Base-by-base conservation (phyloP, 1,140 invertebrate species). In the Aricia agestis region DNA sequence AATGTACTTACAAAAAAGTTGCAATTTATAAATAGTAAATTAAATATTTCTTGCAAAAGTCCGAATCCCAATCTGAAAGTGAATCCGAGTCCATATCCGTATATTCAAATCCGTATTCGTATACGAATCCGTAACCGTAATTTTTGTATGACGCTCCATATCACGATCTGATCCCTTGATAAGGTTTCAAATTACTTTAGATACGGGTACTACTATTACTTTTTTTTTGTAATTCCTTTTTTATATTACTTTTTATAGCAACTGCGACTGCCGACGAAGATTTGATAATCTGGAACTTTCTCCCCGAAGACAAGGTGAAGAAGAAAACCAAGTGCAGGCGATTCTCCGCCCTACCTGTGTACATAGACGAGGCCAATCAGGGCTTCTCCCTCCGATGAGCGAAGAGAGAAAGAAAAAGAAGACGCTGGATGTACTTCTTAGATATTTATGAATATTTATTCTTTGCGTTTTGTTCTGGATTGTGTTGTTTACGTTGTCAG, bases 211-310 rank as follows among this genome's bases (percentile, higher is more conserved):
- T 25, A 25, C 25, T 25, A 3, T 25, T 25, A 25, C 25, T 25
- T 25, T 25, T 25, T 25, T 25, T 25, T 25, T 25, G 1, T 25
- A 25, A 25, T 25, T 25, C 3, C 3, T 2, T 2, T 25, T 2
- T 25, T 25, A 2, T 25, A 25, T 25, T 25, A 25, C 25, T 25
- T 74, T 68, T 78, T 76, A 15, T 74, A 90, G 88, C 88, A 7
- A 89, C 86, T 65, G 88, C 86, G 13, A 90, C 88, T n/a, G 72
- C 76, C 58, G 84, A 83, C 31, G 88, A 90, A 70, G 88, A 90
- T 71, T 74, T 90, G 68, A 83, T 89, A 36, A 89, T 90, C 70
- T 89, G 85, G 86, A 90, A 90, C 72, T 90, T 90, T 66, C 81
- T 90, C 9, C 88, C 88, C 67, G 85, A 87, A 77, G 81, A 84